Evolutionary conservation across 2,797 vertebrate species (phyloP), one percentile per base, ranked within the genome.

Genomic region (Gymnothorax reevesii): DNA sequence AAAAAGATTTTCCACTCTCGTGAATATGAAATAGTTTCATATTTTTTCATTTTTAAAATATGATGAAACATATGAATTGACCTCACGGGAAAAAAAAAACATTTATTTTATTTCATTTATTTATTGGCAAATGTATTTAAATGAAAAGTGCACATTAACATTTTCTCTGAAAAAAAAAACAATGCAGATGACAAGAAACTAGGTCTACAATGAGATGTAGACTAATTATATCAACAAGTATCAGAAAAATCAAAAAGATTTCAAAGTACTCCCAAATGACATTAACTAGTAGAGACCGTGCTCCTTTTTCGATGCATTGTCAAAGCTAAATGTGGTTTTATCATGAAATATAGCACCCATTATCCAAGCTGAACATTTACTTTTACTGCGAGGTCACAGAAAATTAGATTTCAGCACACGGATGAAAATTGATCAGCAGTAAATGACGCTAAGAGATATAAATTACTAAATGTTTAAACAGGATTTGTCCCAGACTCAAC

Each of bases 401-500:
- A 33, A 75, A 75, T 75, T 75, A 75, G 33, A 75, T 75, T 75
- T 75, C 13, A 75, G 25, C 71, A 33, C 42, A 73, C 71, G 20
- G 71, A 42, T 33, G 27, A 33, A 42, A 33, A 75, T 33, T 75
- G 71, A 75, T 75, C 15, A 15, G 12, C 71, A 75, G 27, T 42
- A 42, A 12, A 75, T 75, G 71, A 75, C 25, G 42, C 15, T 33
- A 75, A 33, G 10, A 75, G 25, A 33, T 12, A 13, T 17, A 15
- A 75, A 15, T 75, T 25, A 33, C 9, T 42, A 4, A 33, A 75
- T 75, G 71, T 75, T 75, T 13, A 75, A 75, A 75, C 42, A 33
- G 27, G 25, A 15, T 7, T 75, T 75, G 71, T 17, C 71, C 64
- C 22, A 25, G 64, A 69, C n/a, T n/a, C 64, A 69, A 42, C 33